Evolutionary conservation across 2,888 invertebrate genomes (phyloP), one percentile per base, ranked within the genome.

Genomic region (Gerris lacustris): DNA sequence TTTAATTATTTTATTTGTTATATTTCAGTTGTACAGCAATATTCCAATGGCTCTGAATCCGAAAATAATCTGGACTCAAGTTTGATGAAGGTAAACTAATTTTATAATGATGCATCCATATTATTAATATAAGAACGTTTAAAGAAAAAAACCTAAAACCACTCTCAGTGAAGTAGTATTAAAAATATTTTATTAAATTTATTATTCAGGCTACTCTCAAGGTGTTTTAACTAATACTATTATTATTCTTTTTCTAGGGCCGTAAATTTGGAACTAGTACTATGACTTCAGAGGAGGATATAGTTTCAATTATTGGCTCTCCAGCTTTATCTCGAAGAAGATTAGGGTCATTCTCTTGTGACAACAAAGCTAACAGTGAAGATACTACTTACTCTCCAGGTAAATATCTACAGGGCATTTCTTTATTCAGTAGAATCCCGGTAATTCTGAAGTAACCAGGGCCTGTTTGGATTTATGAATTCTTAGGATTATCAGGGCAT

Each of bases 31-130:
- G 75, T 75, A 78, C 86, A 88, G 76, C 86, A 86, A 75, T 88
- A 88, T 72, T 87, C 88, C 0, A 88, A 89, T 1, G 87, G 87
- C 63, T 89, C 89, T 0, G 88, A 88, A 79, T 84, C 86, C 5
- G 92, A 92, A 75, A 88, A 88, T 76, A 81, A 89, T 44, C 87
- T 91, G 81, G 93, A 93, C 78, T 87, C 88, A n/a, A 55, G 55
- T 55, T 15, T 55, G 9, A 55, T 11, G 55, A 31, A 31, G 31
- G 31, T 31, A 31, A 31, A 31, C 31, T 31, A 31, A 31, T 31
- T 31, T 31, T 1, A 31, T 31, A 31, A 31, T 31, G 31, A 31
- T 31, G 31, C 31, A 31, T 31, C 31, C 31, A 4, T 31, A 2
- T 31, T 31, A 31, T 31, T 31, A 31, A 31, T 31, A 31, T 31